Conservation (phyloP, 2,888 invertebrate species). For the Lasioglossum leucozonium region DNA sequence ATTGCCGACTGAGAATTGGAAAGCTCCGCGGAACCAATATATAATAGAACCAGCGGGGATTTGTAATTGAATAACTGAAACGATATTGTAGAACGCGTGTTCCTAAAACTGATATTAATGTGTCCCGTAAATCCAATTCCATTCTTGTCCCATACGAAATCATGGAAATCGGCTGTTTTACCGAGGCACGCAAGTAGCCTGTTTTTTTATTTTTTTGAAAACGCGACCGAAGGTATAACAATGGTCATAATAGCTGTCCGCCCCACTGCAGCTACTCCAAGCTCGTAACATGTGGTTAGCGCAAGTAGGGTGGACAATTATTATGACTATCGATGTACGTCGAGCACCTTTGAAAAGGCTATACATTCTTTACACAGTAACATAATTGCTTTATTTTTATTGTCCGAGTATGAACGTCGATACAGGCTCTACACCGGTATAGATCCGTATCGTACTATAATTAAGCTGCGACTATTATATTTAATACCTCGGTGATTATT, state of each 20-base stretch:
- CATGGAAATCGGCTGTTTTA: neutral
- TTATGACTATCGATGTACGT: neutral
- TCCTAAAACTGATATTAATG: neutral
- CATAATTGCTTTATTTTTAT: neutral
- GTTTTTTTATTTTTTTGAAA: neutral
- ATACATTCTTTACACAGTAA: neutral
- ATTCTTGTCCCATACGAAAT: neutral
- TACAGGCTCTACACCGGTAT: neutral
- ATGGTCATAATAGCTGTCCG: neutral
- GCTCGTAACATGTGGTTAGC: neutral
- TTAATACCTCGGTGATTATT: neutral
- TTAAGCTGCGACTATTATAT: neutral
- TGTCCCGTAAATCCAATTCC: neutral
- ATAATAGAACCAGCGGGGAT: neutral
- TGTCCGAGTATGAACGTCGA: neutral
- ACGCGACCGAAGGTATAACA: neutral
- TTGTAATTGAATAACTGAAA: neutral
- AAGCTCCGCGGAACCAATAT: neutral
- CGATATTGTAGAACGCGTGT: neutral
- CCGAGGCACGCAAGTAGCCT: neutral
- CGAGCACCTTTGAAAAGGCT: neutral
- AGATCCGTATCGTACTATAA: neutral
- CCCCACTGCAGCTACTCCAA: neutral
- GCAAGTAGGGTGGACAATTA: neutral
- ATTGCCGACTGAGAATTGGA: neutral